A percentile compares a stretch with the other conserved stretches of the same genome.
Conservation (phyloP, 2,888 invertebrate genomes). For the Synanthedon formicaeformis region DNA sequence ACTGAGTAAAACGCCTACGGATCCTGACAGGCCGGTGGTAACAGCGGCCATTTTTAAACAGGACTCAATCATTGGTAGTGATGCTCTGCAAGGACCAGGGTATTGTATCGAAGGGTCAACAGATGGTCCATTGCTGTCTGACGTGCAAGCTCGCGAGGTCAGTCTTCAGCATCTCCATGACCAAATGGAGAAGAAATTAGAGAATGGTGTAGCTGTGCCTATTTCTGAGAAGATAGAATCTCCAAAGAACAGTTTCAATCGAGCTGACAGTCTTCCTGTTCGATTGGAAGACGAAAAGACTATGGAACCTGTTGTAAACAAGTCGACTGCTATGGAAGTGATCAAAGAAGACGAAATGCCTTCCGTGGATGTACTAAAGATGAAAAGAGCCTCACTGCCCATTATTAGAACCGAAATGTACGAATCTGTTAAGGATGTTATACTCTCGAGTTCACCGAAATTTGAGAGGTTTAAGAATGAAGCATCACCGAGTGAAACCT, state of each 20-base stretch:
- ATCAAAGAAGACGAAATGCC: constrained; percentile 51
- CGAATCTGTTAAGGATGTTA: constrained; percentile 66
- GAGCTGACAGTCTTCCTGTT: constrained; percentile 68
- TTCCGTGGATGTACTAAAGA: constrained; percentile 35
- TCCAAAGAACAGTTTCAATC: constrained; percentile 57
- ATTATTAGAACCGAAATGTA: constrained; percentile 63
- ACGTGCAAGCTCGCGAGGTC: constrained; percentile 59
- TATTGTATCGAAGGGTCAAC: constrained; percentile 65
- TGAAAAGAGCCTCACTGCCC: constrained; percentile 54
- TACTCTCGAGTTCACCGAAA: constrained; percentile 65
- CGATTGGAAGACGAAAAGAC: constrained; percentile 58
- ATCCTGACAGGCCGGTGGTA: constrained; percentile 75
- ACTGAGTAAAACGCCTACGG: constrained; percentile 58
- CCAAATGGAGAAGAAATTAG: constrained; percentile 43
- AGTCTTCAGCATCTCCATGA: constrained; percentile 56
- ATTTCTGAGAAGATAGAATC: constrained; percentile 45
- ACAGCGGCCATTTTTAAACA: constrained; percentile 79
- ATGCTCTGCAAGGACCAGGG: constrained; percentile 51
- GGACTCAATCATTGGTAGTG: constrained; percentile 64
- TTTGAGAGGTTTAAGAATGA: constrained; percentile 72
- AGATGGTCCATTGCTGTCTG: constrained; percentile 62
- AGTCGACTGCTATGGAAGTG: constrained; percentile 34
- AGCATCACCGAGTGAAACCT: constrained; percentile 44
- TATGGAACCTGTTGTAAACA: constrained; percentile 18
- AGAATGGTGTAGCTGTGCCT: constrained; percentile 48